These are phyloP conservation scores for Macropus fuliginosus DNA, from an alignment of 2,797 vertebrate species.

Conservation along the genomic window DNA sequence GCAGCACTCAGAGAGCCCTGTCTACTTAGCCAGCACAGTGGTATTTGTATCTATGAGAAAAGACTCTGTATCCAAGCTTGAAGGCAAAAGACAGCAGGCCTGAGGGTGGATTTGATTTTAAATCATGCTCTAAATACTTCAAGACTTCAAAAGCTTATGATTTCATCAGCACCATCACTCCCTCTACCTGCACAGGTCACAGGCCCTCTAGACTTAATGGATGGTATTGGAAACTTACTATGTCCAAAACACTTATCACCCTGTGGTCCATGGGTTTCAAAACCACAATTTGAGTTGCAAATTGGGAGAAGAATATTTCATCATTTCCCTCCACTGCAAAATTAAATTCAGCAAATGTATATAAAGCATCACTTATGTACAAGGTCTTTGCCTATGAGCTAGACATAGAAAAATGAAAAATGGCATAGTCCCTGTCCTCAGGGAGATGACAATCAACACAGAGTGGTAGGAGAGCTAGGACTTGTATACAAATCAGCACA, in stretches of 20 bases:
- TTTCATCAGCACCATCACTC: background rate
- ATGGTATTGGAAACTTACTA: background rate
- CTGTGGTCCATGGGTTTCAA: background rate
- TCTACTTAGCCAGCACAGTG: background rate
- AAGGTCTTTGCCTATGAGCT: background rate
- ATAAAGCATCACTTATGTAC: background rate
- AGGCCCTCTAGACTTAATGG: background rate
- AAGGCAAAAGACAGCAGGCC: background rate
- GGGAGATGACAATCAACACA: background rate
- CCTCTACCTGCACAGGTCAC: background rate
- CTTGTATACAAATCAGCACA: background rate
- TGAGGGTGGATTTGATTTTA: constrained; percentile 21
- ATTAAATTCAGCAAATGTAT: background rate
- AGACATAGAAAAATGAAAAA: background rate
- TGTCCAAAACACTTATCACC: background rate
- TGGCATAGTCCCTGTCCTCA: background rate
- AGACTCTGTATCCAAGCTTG: constrained; percentile 16
- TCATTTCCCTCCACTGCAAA: background rate
- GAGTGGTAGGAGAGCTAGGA: background rate
- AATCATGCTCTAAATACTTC: background rate
- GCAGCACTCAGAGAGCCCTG: constrained; percentile 19
- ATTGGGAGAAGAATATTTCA: background rate
- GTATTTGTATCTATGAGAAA: constrained; percentile 11
- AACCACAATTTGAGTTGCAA: background rate
- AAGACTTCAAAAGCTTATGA: background rate